phyloP scores from a whole-genome alignment of 2,888 invertebrate genomes.

The Tachina lurida region DNA sequence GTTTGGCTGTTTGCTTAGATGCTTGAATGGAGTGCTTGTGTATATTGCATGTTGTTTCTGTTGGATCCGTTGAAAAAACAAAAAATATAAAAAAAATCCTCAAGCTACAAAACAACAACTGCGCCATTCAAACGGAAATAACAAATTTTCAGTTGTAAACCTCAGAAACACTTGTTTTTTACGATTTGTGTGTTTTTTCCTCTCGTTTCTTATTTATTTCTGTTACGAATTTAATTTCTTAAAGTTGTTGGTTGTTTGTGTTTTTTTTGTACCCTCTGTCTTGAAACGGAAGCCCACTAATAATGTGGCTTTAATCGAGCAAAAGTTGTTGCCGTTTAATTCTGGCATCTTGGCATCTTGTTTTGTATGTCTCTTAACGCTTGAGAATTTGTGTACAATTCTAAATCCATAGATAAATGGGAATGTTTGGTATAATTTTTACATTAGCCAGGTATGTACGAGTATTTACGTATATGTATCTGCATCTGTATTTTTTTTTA shows the following conservation, averaged over 20 bases:
- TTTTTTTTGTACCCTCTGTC: background rate
- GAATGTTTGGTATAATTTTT: conserved; percentile 40
- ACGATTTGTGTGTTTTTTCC: conserved; percentile 33
- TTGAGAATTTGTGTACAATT: background rate
- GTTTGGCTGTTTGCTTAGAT: conserved; percentile 20
- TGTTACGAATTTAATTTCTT: conserved; percentile 42
- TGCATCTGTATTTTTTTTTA: background rate
- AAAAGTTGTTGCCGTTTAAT: conserved; percentile 49
- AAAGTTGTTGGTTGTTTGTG: background rate
- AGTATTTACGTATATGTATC: background rate
- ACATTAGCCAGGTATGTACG: conserved; percentile 42
- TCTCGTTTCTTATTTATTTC: conserved; percentile 11
- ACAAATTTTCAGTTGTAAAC: conserved; percentile 68
- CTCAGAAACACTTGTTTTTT: conserved; percentile 64
- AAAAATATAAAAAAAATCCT: conserved; percentile 30
- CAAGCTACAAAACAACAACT: background rate
- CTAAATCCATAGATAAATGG: background rate
- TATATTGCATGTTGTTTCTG: conserved; percentile 11
- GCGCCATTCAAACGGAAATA: conserved; percentile 68
- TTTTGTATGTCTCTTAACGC: background rate
- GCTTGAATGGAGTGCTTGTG: conserved; percentile 6
- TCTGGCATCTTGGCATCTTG: conserved; percentile 4
- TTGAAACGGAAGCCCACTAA: conserved; percentile 67
- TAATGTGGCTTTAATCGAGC: conserved; percentile 68
- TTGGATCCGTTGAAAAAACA: background rate